Conservation (phyloP, 2,888 invertebrate species). For the Minunthozetes semirufus region DNA sequence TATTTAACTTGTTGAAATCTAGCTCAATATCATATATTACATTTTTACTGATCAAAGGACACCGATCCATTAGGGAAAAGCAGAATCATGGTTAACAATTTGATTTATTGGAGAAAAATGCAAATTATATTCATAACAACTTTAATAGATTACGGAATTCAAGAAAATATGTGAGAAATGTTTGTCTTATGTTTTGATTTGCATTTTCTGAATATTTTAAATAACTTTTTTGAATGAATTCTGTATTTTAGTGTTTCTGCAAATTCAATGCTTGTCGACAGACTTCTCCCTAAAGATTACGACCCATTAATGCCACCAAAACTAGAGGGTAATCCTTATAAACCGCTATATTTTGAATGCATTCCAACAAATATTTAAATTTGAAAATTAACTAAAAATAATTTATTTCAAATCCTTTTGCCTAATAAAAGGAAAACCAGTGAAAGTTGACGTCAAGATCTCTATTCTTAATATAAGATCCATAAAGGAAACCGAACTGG, state of each 20-base stretch:
- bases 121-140: too few relatives aligned
- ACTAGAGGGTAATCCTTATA: not conserved
- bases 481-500: constrained; percentile 25
- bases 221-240: too few relatives aligned
- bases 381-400: not conserved
- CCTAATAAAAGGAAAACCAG: not conserved
- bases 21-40: too few relatives aligned
- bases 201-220: too few relatives aligned
- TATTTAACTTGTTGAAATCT: too few relatives aligned
- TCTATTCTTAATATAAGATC: constrained; percentile 17
- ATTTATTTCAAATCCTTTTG: not conserved
- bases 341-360: not conserved
- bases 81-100: too few relatives aligned
- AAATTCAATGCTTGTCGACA: constrained; percentile 10
- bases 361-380: not conserved
- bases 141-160: too few relatives aligned
- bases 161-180: not conserved
- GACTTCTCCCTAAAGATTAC: not conserved
- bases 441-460: constrained; percentile 15
- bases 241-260: not conserved
- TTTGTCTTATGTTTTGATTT: not conserved
- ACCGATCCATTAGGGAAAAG: too few relatives aligned
- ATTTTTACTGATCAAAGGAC: too few relatives aligned
- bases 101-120: too few relatives aligned
- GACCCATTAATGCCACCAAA: constrained; percentile 25